phyloP scores from a whole-genome alignment of 2,113 vertebrate genomes.

The Eptesicus fuscus region DNA sequence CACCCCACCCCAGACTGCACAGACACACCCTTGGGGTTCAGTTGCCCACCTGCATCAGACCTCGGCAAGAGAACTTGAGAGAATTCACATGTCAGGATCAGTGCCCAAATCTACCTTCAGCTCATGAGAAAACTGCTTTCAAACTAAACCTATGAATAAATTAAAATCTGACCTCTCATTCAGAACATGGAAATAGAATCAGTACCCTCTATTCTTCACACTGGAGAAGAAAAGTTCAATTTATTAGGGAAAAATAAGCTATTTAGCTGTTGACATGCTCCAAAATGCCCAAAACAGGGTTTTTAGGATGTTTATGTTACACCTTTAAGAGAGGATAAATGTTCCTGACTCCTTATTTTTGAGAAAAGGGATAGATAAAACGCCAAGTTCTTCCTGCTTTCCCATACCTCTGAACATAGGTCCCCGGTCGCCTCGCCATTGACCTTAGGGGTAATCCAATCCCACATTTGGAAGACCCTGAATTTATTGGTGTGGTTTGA shows the following conservation, averaged over 20 bases:
- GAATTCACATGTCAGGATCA: not conserved
- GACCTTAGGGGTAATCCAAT: not conserved
- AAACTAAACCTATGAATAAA: not conserved
- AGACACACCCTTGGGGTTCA: not conserved
- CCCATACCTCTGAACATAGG: not conserved
- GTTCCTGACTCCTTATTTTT: not conserved
- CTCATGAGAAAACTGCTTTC: constrained; percentile 20
- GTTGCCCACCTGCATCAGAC: constrained; percentile 7
- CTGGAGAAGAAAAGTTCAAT: not conserved
- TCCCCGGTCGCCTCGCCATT: not conserved
- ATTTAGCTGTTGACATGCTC: not conserved
- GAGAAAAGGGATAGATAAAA: not conserved
- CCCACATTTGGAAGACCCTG: not conserved
- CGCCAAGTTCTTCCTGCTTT: not conserved
- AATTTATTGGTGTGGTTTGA: not conserved
- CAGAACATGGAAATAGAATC: not conserved
- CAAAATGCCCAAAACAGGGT: not conserved
- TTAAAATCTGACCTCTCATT: constrained; percentile 7
- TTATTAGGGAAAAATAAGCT: not conserved
- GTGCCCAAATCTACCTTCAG: not conserved
- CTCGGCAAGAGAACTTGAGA: not conserved
- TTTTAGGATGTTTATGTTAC: not conserved
- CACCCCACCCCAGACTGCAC: not conserved
- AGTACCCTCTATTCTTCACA: not conserved
- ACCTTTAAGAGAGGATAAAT: not conserved